Base-by-base conservation (phyloP, 1,140 invertebrate genomes). In the Neotoxoptera formosana region DNA sequence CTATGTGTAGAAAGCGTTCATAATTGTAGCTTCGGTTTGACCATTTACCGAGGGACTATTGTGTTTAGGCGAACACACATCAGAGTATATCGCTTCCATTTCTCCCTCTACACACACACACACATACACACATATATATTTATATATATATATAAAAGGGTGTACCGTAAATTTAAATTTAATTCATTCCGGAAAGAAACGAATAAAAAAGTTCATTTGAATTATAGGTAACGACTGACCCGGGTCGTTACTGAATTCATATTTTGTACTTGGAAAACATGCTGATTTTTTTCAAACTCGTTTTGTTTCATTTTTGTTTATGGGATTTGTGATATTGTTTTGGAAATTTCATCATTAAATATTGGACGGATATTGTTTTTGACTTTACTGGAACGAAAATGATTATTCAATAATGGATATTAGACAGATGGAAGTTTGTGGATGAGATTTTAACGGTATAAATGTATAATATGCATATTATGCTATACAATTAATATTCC, bases 151-250 rank as follows among this genome's bases (percentile, higher is more conserved):
- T 23, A 90, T 41, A 56, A 36, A 36, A 51, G 20, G 51, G 48
- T 20, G 60, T 56, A 90, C 48, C 34, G 45, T 90, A 90, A 60
- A 90, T 90, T 90, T 90, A 90, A 60, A 90, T 90, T 90, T 60
- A 90, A 90, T 90, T 60, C 41, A 23, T 60, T 60, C 89, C 53
- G 21, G 53, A 47, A 51, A 89, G 25, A 90, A 90, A 90, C 53
- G 53, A 60, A 67, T 30, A 51, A 76, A 90, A 90, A 90, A 90
- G 89, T 90, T 89, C 53, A 90, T 90, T 90, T 60, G 48, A 60
- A 56, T 88, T 51, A 47, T 88, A 51, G 47, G n/a, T 88, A 88
- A 21, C 25, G 45, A 21, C 60, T n/a, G 60, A 76, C 60, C 47
- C 30, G 47, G 47, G 36, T 87, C 45, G 45, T 87, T 48, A 34